Percentiles rank a stretch among this genome's conserved stretches.
phyloP scores from a whole-genome alignment of 2,113 vertebrate species.

The Furnarius figulus region DNA sequence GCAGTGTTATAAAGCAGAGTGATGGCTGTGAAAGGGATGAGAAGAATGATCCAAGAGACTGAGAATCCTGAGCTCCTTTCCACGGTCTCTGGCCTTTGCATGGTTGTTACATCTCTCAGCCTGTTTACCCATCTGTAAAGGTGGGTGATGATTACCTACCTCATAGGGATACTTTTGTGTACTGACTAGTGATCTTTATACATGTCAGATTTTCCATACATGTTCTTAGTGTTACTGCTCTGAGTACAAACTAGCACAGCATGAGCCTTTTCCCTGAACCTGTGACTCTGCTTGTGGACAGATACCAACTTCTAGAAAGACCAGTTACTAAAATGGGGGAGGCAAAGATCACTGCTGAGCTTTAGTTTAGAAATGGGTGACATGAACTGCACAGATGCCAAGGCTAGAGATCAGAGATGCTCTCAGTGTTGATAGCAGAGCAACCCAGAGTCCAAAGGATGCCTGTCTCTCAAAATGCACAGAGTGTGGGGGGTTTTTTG shows the following conservation, averaged over 20 bases:
- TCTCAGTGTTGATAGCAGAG: background rate
- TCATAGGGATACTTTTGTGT: conserved; percentile 36
- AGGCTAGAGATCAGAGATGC: background rate
- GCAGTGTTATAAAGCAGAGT: background rate
- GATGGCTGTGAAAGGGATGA: background rate
- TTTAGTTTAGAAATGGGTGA: background rate
- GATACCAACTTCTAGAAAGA: background rate
- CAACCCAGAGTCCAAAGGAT: background rate
- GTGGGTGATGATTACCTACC: conserved; percentile 32
- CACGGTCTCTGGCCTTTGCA: background rate
- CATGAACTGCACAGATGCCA: background rate
- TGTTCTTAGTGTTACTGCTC: background rate
- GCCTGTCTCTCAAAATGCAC: background rate
- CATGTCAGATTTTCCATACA: background rate
- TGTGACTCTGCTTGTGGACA: background rate
- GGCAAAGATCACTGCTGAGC: background rate
- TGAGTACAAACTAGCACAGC: background rate
- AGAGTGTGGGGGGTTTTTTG: background rate
- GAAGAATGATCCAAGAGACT: background rate
- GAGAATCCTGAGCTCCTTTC: background rate
- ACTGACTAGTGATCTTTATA: background rate
- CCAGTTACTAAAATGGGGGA: background rate
- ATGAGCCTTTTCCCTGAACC: background rate
- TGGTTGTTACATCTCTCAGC: background rate
- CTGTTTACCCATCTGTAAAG: conserved; percentile 22